A percentile compares a stretch with the other conserved stretches of the same genome.
phyloP scores from a whole-genome alignment of 1,140 invertebrate species.

The Drosophila pseudoobscura region DNA sequence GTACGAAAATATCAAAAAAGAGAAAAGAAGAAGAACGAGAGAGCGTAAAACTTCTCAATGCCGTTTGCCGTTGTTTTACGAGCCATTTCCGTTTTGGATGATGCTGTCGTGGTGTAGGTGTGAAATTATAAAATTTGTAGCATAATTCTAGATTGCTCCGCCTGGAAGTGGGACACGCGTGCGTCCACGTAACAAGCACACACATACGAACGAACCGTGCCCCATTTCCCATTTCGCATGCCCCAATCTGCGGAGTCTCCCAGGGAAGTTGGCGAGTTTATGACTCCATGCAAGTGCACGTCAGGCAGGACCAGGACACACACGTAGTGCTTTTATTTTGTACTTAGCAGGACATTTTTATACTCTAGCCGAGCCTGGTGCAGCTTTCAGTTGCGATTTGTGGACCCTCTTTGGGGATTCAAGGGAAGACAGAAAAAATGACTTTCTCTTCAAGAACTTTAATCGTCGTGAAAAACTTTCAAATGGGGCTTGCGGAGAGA shows the following conservation, averaged over 20 bases:
- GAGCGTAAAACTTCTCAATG: slow-evolving; percentile 56
- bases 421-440: neutral
- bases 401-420: slow-evolving; percentile 1
- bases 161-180: slow-evolving; percentile 32
- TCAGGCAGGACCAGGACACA: slow-evolving; percentile 58
- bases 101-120: slow-evolving; percentile 42
- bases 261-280: slow-evolving; percentile 42
- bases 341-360: slow-evolving; percentile 60
- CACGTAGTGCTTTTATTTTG: slow-evolving; percentile 69
- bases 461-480: too few relatives aligned
- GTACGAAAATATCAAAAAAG: slow-evolving; percentile 30
- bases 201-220: slow-evolving; percentile 26
- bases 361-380: slow-evolving; percentile 44
- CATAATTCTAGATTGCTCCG: slow-evolving; percentile 50
- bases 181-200: slow-evolving; percentile 56
- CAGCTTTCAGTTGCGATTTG: slow-evolving; percentile 13
- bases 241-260: slow-evolving; percentile 16
- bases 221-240: slow-evolving; percentile 14
- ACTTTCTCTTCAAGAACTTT: too few relatives aligned
- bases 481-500: too few relatives aligned
- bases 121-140: slow-evolving; percentile 78
- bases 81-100: slow-evolving; percentile 67
- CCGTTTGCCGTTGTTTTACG: slow-evolving; percentile 63
- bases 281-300: slow-evolving; percentile 56
- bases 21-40: slow-evolving; percentile 26